phyloP scores from a whole-genome alignment of 2,113 vertebrate genomes.

The Psephotus haematonotus region DNA sequence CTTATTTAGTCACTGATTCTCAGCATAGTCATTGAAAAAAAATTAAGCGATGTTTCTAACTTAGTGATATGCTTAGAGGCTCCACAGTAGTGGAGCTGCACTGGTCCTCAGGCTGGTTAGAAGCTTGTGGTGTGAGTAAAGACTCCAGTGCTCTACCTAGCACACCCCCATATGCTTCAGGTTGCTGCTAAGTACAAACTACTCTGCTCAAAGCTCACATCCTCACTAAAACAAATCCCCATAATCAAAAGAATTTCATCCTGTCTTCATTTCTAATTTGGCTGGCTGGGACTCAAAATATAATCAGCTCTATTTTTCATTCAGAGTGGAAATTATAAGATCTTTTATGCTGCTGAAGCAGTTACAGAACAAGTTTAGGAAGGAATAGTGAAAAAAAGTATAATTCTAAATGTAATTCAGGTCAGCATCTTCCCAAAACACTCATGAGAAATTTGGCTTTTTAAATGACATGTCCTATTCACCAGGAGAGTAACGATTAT shows the following conservation, averaged over 20 bases:
- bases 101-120: background rate
- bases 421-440: background rate
- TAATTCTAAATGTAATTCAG: background rate
- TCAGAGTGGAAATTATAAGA: background rate
- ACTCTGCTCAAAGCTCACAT: background rate
- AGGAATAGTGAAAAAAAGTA: background rate
- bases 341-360: background rate
- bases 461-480: background rate
- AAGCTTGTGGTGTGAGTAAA: background rate
- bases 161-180: rapidly evolving
- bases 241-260: background rate
- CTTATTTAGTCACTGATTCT: background rate
- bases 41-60: background rate
- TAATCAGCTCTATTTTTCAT: background rate
- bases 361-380: background rate
- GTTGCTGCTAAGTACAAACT: background rate
- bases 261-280: background rate
- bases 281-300: background rate
- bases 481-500: background rate
- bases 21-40: background rate
- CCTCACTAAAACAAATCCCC: background rate
- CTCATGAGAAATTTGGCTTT: background rate
- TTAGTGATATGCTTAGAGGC: background rate
- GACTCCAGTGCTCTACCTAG: background rate
- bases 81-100: rapidly evolving